Base-by-base conservation (phyloP, 2,888 invertebrate genomes). In the Aradus depressus region DNA sequence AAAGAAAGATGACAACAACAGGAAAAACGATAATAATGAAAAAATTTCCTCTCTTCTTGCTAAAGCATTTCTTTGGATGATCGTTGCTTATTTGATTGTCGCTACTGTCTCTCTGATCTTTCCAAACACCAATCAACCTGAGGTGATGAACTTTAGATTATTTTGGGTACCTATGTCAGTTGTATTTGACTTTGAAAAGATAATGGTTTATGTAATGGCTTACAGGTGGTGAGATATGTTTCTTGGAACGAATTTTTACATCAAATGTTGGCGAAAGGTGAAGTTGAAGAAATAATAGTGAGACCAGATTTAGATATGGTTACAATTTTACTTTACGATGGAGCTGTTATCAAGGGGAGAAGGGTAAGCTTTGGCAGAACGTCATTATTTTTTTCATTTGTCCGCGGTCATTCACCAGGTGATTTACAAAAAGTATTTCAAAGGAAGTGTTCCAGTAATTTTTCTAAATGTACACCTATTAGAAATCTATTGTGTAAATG, bases 161-260 rank as follows among this genome's bases (percentile, higher is more conserved):
- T 8, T 18, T 21, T 21, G 6, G 21, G 23, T 14, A 14, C 37
- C 8, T 6, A 12, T 16, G 16, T 37, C 6, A 37, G 16, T 37
- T 10, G 37, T 16, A 37, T 37, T 16, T 12, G 28, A 28, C 8
- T 28, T 28, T 12, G 12, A n/a, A n/a, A n/a, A 5, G 5, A 12
- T 23, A 25, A 19, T 35, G 19, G 10, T 42, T 35, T 21, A 47
- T 34, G 51, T 43, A n/a, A n/a, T n/a, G n/a, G n/a, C n/a, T 47
- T 50, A 12, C 51, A 62, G 61, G 48, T 60, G 22, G 55, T 62
- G 21, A 53, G 61, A 18, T 87, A 84, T 66, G 84, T 92, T 2
- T 88, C 91, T 0, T 97, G 96, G 96, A 91, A 92, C 69, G 95
- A 96, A 70, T 97, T 97, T 72, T 79, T 92, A 0, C 84, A 93